phyloP scores from a whole-genome alignment of 2,113 vertebrate genomes.

The Corydoras sp. region DNA sequence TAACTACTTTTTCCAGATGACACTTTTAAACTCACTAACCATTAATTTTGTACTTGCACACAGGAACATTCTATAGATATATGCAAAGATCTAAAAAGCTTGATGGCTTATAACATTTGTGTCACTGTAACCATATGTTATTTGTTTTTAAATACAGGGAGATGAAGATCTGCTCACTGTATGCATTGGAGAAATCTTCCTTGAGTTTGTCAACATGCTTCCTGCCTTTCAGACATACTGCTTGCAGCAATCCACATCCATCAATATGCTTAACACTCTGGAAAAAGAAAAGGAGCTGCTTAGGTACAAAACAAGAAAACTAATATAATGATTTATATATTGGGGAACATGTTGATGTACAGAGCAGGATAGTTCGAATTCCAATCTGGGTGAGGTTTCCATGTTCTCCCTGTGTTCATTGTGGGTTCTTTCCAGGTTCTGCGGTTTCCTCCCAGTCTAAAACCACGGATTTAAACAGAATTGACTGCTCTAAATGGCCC shows the following conservation, averaged over 20 bases:
- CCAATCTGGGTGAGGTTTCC: too few relatives aligned
- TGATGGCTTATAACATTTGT: neutral
- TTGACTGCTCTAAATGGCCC: too few relatives aligned
- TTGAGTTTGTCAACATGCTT: conserved; percentile 90
- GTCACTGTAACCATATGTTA: neutral
- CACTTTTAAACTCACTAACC: too few relatives aligned
- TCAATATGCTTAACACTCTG: conserved; percentile 82
- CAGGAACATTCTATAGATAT: neutral
- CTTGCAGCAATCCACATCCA: conserved; percentile 81
- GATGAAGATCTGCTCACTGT: conserved; percentile 82
- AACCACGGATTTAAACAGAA: too few relatives aligned
- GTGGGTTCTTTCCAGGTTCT: too few relatives aligned
- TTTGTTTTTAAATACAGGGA: conserved; percentile 61
- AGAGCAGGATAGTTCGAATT: too few relatives aligned
- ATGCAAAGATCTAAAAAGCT: neutral
- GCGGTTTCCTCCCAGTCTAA: too few relatives aligned
- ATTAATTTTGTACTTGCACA: too few relatives aligned
- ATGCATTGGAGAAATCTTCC: conserved; percentile 84
- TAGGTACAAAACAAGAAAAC: conserved; percentile 59
- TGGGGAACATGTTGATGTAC: too few relatives aligned
- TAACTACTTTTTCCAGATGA: neutral
- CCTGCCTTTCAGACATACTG: conserved; percentile 93
- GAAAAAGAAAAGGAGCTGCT: conserved; percentile 92
- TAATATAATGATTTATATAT: too few relatives aligned
- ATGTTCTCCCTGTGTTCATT: too few relatives aligned